Conservation (phyloP, 2,113 vertebrate genomes). For the Aptenodytes patagonicus region DNA sequence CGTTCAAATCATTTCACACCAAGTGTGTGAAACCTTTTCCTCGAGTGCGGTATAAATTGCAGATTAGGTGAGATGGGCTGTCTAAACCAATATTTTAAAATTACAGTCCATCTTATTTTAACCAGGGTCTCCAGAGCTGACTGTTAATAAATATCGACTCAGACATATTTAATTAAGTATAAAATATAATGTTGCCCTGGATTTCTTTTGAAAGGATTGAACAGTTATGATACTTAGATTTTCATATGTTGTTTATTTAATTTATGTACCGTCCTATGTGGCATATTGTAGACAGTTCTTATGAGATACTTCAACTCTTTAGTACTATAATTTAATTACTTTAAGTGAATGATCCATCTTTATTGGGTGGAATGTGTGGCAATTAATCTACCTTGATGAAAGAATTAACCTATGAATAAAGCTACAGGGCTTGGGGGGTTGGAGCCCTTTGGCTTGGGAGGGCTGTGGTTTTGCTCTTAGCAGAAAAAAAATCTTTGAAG, state of each 20-base stretch:
- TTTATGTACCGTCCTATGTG: background rate
- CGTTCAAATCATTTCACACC: fast-evolving
- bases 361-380: background rate
- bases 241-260: background rate
- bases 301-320: background rate
- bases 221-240: background rate
- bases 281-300: background rate
- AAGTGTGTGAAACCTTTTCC: background rate
- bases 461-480: background rate
- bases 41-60: background rate
- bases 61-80: background rate
- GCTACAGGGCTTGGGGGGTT: background rate
- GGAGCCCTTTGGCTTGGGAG: background rate
- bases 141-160: background rate
- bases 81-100: background rate
- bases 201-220: background rate
- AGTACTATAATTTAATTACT: background rate
- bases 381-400: background rate
- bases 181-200: background rate
- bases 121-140: background rate
- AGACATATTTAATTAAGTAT: background rate
- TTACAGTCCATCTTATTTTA: background rate
- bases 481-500: background rate
- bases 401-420: background rate
- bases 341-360: background rate